Evolutionary conservation across 2,113 vertebrate species (phyloP).

Genomic region (Xenopus laevis): DNA sequence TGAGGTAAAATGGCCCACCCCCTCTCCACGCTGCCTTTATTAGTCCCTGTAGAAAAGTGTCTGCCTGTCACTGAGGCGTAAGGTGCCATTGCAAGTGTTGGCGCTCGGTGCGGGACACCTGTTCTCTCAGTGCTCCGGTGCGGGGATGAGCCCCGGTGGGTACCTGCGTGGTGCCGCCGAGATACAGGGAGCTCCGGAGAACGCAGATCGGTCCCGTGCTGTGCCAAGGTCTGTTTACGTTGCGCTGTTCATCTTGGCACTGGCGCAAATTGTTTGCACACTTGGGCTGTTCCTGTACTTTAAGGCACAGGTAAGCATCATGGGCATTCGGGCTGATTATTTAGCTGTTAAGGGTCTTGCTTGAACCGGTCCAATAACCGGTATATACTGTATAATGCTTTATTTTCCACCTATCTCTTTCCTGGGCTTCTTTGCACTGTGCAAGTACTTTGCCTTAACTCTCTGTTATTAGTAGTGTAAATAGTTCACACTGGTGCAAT

Average conservation of each 20-base stretch:
- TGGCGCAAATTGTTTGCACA: slow-evolving; percentile 91
- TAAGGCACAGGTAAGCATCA: slow-evolving; percentile 76
- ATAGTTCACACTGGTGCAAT: no score
- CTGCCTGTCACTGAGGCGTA: background rate
- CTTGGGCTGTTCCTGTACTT: slow-evolving; percentile 87
- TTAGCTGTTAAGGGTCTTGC: no score
- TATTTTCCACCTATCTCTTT: no score
- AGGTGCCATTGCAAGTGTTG: background rate
- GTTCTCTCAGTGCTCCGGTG: slow-evolving; percentile 50
- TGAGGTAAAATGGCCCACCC: background rate
- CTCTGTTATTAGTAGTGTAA: no score
- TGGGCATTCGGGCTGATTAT: slow-evolving; percentile 29
- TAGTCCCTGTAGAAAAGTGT: background rate
- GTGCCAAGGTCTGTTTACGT: slow-evolving; percentile 67
- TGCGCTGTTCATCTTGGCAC: slow-evolving; percentile 80
- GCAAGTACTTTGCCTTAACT: no score
- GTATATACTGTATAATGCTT: no score
- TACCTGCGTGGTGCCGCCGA: slow-evolving; percentile 67
- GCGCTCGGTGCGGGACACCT: slow-evolving; percentile 27
- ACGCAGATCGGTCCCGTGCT: slow-evolving; percentile 17
- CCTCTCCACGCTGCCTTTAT: slow-evolving; percentile 16
- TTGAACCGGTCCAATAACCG: no score
- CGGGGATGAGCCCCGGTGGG: slow-evolving; percentile 65
- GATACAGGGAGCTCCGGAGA: slow-evolving; percentile 52
- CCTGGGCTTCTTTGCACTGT: no score